A percentile compares a stretch with the other conserved stretches of the same genome.
Conservation (phyloP, 2,888 invertebrate species). For the Aporophyla nigra region DNA sequence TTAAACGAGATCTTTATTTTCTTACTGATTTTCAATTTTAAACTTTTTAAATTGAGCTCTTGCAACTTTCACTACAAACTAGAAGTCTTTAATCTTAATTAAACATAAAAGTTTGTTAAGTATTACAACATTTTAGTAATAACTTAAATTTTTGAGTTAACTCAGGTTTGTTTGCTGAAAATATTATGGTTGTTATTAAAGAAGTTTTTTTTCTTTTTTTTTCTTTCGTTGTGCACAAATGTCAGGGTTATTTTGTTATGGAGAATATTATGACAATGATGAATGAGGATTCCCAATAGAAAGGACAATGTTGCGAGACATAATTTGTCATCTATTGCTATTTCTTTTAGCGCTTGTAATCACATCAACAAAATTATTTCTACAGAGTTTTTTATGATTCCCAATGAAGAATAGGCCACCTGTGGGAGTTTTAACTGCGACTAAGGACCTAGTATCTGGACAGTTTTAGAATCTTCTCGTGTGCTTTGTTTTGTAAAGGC, state of each 20-base stretch:
- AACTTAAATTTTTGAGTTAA: slow-evolving; percentile 33
- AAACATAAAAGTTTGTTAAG: slow-evolving; percentile 38
- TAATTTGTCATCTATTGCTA: slow-evolving; percentile 76
- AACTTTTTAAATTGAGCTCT: slow-evolving; percentile 51
- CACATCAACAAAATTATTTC: background rate
- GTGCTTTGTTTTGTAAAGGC: background rate
- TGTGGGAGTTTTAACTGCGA: background rate
- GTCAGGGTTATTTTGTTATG: slow-evolving; percentile 63
- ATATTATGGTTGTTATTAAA: slow-evolving; percentile 18
- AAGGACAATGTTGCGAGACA: slow-evolving; percentile 66
- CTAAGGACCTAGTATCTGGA: background rate
- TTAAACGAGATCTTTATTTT: slow-evolving; percentile 24
- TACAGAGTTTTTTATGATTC: background rate
- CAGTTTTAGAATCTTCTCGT: background rate
- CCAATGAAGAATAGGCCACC: background rate
- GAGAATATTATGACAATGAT: slow-evolving; percentile 74
- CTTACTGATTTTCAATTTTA: slow-evolving; percentile 23
- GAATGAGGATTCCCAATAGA: slow-evolving; percentile 70
- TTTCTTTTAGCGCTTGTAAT: slow-evolving; percentile 38
- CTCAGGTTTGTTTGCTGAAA: slow-evolving; percentile 19
- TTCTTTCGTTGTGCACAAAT: too few relatives aligned
- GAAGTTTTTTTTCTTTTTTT: slow-evolving; percentile 43
- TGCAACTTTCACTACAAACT: slow-evolving; percentile 38
- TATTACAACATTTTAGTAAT: slow-evolving; percentile 34
- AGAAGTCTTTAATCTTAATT: slow-evolving; percentile 57